Base-by-base conservation (phyloP, 2,797 vertebrate species). In the Xyrichtys novacula region DNA sequence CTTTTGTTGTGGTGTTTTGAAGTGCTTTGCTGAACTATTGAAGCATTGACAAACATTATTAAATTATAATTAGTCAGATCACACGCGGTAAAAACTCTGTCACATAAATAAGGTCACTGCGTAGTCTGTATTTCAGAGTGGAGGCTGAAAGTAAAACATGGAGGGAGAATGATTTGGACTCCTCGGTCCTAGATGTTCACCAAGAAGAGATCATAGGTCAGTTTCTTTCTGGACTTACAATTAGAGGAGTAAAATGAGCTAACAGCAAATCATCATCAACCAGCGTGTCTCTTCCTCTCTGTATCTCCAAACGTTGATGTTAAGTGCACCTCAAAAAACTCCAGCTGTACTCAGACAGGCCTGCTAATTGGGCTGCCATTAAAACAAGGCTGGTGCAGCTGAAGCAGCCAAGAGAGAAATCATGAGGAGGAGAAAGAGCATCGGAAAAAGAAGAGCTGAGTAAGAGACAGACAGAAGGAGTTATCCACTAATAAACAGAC, bases 301-400 rank as follows among this genome's bases (percentile, higher is more conserved):
- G 55, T 31, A 59, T 63, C 72, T 40, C 50, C 61, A 56, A 63
- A 76, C 66, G 78, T 57, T 7, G 32, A 77, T 52, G 61, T 71
- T 66, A 78, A 70, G 57, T 58, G 67, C 32, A 70, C 59, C 74
- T 85, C 71, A 70, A 78, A 86, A 79, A 72, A 57, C 56, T 54
- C 57, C 77, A 58, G 62, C 49, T 80, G 66, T 75, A 67, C 20
- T 65, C 64, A 75, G 62, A 85, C 79, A 78, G 65, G 16, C 59
- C 15, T 49, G 52, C 75, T 91, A 91, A 91, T 90, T 86, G 73
- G 86, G 64, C 83, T 59, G 62, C 65, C 2, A 47, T 58, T 81
- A 74, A 82, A 87, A 81, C 63, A 63, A 54, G 78, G 32, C 60
- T 50, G 57, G 47, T 0, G 15, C 47, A 26, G 54, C 59, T 12